These are phyloP conservation scores for Drosophila teissieri DNA, from an alignment of 1,140 invertebrate genomes.

Conservation along the genomic window DNA sequence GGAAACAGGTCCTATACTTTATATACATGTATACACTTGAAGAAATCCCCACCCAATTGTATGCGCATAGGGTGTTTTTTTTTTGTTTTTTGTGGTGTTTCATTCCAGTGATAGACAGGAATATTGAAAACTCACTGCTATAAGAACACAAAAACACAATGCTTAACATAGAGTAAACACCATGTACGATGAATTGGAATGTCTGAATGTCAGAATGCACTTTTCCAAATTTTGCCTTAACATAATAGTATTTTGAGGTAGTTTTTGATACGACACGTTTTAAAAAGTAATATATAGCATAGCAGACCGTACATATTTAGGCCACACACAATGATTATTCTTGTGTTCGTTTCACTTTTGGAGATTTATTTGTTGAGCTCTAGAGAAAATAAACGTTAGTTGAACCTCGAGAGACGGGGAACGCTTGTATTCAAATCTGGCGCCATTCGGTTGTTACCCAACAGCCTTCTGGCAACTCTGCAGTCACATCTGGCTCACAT, in stretches of 20 bases:
- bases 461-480: not conserved
- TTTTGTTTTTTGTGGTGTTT: not conserved
- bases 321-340: constrained; percentile 42
- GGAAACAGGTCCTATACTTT: constrained; percentile 44
- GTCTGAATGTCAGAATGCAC: constrained; percentile 52
- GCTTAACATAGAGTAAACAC: not conserved
- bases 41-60: constrained; percentile 6
- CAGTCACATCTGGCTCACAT: not conserved
- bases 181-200: constrained; percentile 37
- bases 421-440: not conserved
- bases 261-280: constrained; percentile 53
- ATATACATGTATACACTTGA: constrained; percentile 22
- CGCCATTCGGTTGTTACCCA: not conserved
- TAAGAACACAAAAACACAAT: no score
- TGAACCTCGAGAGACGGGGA: not conserved
- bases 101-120: not conserved
- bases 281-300: constrained; percentile 10
- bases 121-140: not conserved
- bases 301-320: constrained; percentile 11
- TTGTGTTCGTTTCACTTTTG: constrained; percentile 34
- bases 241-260: constrained; percentile 53
- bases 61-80: constrained; percentile 3
- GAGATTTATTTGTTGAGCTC: constrained; percentile 25
- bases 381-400: constrained; percentile 14
- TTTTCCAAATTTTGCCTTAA: constrained; percentile 55